Evolutionary conservation across 2,113 vertebrate species (phyloP), one percentile per base, ranked within the genome.

Genomic region (Callithrix jacchus): DNA sequence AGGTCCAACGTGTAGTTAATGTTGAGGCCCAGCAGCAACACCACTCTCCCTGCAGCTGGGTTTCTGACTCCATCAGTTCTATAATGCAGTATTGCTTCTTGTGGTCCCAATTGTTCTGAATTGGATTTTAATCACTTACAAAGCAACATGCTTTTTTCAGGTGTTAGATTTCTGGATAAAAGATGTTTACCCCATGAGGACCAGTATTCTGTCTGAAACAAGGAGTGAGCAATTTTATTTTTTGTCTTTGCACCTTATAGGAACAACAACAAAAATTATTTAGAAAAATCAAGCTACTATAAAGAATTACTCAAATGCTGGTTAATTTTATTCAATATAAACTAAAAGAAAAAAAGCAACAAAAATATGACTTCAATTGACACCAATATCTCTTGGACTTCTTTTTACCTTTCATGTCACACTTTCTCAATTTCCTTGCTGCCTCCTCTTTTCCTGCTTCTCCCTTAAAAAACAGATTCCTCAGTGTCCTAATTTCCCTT

Each of bases 71-170:
- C 17, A 14, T 74, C 8, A 40, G 20, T 71, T 82, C 13, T n/a
- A 5, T 71, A 66, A 80, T 32, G 49, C 12, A 47, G 20, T 40
- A 35, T 73, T 54, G 16, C 20, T 66, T 89, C 42, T 70, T 77
- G 52, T 92, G 8, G 5, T 32, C n/a, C 20, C 73, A 54, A 68
- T 9, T 95, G 8, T 16, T 80, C 35, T 73, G 16, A 89, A 66
- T 42, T 83, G 14, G 42, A 77, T 47, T 83, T 87, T 32, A 92
- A n/a, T 73, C 20, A 87, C n/a, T 79, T 91, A 52, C 3, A 77
- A 70, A 87, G 30, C 54, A 74, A 17, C 0, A 12, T 87, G 6
- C 1, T 76, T 86, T 79, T 79, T 82, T 35, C 18, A 89, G 40
- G 20, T 54, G 8, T 73, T n/a, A 58, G 4, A 77, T 83, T 83